Percentiles rank a stretch among this genome's conserved stretches.
Evolutionary conservation across 2,888 invertebrate genomes (phyloP).

Genomic region (Caenorhabditis panamensis): DNA sequence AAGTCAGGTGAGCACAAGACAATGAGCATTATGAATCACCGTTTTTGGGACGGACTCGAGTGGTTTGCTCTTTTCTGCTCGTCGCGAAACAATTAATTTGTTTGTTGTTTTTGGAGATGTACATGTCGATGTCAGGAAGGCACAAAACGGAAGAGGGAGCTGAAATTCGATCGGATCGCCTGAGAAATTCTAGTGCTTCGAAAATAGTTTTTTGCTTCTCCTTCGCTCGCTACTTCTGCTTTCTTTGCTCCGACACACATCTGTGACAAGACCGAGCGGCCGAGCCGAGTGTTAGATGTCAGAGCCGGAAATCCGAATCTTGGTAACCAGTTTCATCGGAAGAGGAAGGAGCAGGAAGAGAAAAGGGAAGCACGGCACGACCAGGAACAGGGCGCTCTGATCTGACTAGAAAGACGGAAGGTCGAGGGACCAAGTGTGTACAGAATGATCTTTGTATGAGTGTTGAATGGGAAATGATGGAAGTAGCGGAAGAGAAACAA

Average conservation of each 20-base stretch:
- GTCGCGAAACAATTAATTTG: slow-evolving; percentile 52
- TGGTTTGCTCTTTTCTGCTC: not conserved
- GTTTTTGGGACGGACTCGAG: not conserved
- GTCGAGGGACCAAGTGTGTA: slow-evolving; percentile 3
- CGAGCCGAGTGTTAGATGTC: slow-evolving; percentile 47
- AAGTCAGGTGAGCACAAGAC: slow-evolving; percentile 38
- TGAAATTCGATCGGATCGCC: slow-evolving; percentile 58
- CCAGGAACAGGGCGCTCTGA: slow-evolving; percentile 31
- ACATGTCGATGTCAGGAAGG: slow-evolving; percentile 22
- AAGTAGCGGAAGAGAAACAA: not conserved
- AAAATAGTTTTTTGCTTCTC: slow-evolving; percentile 47
- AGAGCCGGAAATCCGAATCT: slow-evolving; percentile 49
- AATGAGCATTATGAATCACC: slow-evolving; percentile 52
- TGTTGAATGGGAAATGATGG: no score
- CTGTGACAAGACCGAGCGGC: slow-evolving; percentile 32
- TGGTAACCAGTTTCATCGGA: slow-evolving; percentile 33
- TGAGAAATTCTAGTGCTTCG: slow-evolving; percentile 56
- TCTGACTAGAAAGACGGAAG: not conserved
- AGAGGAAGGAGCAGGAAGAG: no score
- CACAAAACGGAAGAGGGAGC: slow-evolving; percentile 26
- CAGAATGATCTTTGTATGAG: slow-evolving; percentile 2
- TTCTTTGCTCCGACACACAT: slow-evolving; percentile 29
- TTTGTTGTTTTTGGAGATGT: slow-evolving; percentile 49
- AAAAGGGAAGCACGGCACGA: not conserved
- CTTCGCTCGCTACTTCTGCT: slow-evolving; percentile 7